Evolutionary conservation across 2,113 vertebrate species (phyloP).

Genomic region (Semicossyphus pulcher): DNA sequence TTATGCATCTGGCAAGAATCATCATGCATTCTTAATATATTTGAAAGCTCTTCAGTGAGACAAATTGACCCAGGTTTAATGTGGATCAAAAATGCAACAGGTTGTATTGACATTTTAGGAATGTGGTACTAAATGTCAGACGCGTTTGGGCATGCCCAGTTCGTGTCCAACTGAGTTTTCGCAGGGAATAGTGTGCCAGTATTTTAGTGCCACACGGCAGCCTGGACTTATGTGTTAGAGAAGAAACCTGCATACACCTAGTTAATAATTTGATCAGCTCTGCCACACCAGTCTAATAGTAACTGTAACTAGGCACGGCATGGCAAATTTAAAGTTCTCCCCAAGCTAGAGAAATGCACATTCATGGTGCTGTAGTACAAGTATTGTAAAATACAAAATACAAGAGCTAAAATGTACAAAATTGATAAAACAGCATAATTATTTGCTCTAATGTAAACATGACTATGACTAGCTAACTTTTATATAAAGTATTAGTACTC

Average conservation of each 20-base stretch:
- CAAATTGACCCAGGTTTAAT: slow-evolving; percentile 27
- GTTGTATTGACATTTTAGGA: slow-evolving; percentile 58
- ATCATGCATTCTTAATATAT: slow-evolving; percentile 41
- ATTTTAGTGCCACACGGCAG: slow-evolving; percentile 15
- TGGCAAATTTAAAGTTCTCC: not conserved
- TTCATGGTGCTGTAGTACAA: not conserved
- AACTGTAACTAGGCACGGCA: not conserved
- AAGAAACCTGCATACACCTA: not conserved
- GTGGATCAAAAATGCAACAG: slow-evolving; percentile 34
- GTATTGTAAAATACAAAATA: too few species aligned
- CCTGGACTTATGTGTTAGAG: slow-evolving; percentile 8
- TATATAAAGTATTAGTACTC: too few species aligned
- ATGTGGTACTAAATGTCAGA: slow-evolving; percentile 65
- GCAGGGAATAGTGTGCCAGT: slow-evolving; percentile 7
- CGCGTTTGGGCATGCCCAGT: slow-evolving; percentile 41
- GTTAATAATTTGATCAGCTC: not conserved
- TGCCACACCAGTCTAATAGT: not conserved
- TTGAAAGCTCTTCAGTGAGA: slow-evolving; percentile 22
- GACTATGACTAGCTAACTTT: too few species aligned
- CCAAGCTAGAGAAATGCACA: not conserved
- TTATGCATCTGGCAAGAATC: slow-evolving; percentile 35
- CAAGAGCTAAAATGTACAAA: not conserved
- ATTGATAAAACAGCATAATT: not conserved
- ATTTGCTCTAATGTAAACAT: not conserved
- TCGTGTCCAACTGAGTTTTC: slow-evolving; percentile 41